A percentile compares a stretch with the other conserved stretches of the same genome.
These are phyloP conservation scores for Pherbina coryleti DNA, from an alignment of 2,888 invertebrate species.

Conservation along the genomic window DNA sequence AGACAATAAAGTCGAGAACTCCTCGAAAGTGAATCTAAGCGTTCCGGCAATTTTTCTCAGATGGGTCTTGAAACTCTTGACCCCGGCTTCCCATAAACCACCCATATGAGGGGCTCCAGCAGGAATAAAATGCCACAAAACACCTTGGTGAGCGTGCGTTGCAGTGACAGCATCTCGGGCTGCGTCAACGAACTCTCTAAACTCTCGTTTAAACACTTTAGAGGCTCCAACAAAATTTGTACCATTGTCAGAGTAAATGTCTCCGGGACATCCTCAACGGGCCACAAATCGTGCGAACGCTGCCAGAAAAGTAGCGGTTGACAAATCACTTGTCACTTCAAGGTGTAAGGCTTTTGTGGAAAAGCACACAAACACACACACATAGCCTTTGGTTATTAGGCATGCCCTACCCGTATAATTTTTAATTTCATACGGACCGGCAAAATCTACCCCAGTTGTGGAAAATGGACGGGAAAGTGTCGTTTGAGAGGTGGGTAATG, in stretches of 20 bases:
- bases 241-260: not conserved
- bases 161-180: not conserved
- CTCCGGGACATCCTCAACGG: not conserved
- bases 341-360: not conserved
- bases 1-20: not conserved
- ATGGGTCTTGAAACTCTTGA: too few relatives aligned
- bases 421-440: not conserved
- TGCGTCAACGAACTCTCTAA: not conserved
- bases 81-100: too few relatives aligned
- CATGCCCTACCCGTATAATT: not conserved
- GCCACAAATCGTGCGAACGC: not conserved
- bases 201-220: not conserved
- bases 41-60: too few relatives aligned
- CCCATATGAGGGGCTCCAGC: too few relatives aligned
- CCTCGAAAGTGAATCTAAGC: too few relatives aligned
- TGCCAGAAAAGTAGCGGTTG: not conserved
- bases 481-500: not conserved
- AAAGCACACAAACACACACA: too few relatives aligned
- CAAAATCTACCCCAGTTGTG: not conserved
- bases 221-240: not conserved
- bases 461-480: not conserved
- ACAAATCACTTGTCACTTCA: not conserved
- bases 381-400: too few relatives aligned
- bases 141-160: too few relatives aligned
- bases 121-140: too few relatives aligned